These are phyloP conservation scores for Tribolium madens DNA, from an alignment of 1,140 invertebrate species.

Conservation along the genomic window DNA sequence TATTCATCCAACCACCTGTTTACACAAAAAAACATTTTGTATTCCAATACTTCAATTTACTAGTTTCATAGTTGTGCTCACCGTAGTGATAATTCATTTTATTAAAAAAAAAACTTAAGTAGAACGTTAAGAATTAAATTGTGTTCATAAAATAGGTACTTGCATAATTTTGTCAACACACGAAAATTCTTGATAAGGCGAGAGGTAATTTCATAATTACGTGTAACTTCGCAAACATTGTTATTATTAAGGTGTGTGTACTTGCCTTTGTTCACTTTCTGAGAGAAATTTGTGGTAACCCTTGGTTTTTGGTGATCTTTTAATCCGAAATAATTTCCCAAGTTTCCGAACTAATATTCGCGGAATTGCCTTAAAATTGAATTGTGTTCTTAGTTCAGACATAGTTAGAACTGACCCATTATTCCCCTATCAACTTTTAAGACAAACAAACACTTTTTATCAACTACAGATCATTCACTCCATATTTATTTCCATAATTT, in stretches of 20 bases:
- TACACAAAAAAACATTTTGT: too few species aligned
- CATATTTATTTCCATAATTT: not conserved
- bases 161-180: constrained; percentile 25
- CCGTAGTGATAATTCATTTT: constrained; percentile 15
- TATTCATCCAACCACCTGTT: constrained; percentile 86
- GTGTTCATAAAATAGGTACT: constrained; percentile 9
- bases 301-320: constrained; percentile 59
- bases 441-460: constrained; percentile 45
- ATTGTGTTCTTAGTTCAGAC: constrained; percentile 48
- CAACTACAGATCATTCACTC: constrained; percentile 28
- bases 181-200: constrained; percentile 23
- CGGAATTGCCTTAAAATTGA: constrained; percentile 47
- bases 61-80: too few species aligned
- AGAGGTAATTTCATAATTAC: constrained; percentile 30
- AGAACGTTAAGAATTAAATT: not conserved
- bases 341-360: constrained; percentile 50
- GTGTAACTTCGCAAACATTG: constrained; percentile 17
- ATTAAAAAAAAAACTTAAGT: constrained; percentile 11
- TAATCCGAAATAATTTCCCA: constrained; percentile 57
- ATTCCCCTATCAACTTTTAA: constrained; percentile 25
- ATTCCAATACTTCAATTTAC: too few species aligned
- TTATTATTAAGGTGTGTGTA: constrained; percentile 1
- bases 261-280: constrained; percentile 63
- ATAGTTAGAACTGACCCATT: constrained; percentile 45
- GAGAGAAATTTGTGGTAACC: constrained; percentile 61